phyloP scores from a whole-genome alignment of 2,888 invertebrate genomes.

The Odontothrips loti region DNA sequence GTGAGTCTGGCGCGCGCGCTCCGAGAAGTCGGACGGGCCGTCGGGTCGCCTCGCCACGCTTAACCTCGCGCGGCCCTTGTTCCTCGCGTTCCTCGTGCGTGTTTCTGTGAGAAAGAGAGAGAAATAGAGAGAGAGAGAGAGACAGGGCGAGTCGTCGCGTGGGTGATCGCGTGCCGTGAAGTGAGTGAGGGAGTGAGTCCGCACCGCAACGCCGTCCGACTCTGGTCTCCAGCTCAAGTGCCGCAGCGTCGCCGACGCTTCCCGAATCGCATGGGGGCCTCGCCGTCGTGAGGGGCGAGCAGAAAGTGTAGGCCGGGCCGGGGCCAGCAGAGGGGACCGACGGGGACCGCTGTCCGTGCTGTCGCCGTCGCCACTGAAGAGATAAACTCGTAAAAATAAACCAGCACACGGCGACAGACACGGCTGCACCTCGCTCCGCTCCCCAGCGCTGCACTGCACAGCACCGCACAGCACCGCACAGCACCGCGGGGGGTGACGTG shows the following conservation, averaged over 20 bases:
- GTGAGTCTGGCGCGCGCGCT: not conserved
- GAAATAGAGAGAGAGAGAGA: too few relatives aligned
- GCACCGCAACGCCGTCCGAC: too few relatives aligned
- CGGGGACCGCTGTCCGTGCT: not conserved
- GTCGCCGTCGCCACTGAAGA: constrained; percentile 14
- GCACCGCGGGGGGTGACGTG: not conserved
- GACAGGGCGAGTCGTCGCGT: too few relatives aligned
- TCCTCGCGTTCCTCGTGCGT: too few relatives aligned
- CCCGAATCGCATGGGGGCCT: not conserved
- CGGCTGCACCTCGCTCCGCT: not conserved
- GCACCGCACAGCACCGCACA: too few relatives aligned
- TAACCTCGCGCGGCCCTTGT: not conserved
- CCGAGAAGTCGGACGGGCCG: not conserved
- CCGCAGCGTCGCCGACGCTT: not conserved
- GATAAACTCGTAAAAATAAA: constrained; percentile 11
- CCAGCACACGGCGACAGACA: not conserved
- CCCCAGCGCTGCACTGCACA: not conserved
- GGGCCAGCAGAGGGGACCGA: not conserved
- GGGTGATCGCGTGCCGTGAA: too few relatives aligned
- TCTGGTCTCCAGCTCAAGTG: too few relatives aligned
- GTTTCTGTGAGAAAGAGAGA: too few relatives aligned
- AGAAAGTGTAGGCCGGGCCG: not conserved
- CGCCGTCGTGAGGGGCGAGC: not conserved
- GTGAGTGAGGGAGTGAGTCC: too few relatives aligned
- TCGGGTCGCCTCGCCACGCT: not conserved